phyloP scores from a whole-genome alignment of 1,140 invertebrate genomes.

The Lerema accius region DNA sequence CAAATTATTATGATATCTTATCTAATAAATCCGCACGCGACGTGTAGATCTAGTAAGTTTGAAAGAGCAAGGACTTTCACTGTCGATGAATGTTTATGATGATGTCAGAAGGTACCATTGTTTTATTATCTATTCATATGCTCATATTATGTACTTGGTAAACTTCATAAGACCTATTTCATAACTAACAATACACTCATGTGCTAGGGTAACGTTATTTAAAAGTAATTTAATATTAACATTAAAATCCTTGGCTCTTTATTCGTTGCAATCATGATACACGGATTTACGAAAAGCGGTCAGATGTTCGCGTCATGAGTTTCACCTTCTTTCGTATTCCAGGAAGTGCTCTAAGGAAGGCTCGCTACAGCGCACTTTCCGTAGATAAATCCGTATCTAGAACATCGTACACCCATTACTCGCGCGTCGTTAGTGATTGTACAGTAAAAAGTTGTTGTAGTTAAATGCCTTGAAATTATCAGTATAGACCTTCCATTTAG shows the following conservation, averaged over 20 bases:
- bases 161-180: too few relatives aligned
- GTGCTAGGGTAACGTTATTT: constrained; percentile 1
- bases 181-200: too few relatives aligned
- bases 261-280: constrained; percentile 48
- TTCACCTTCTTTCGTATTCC: constrained; percentile 70
- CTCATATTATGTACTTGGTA: constrained; percentile 23
- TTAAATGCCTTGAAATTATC: neutral
- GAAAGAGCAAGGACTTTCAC: constrained; percentile 60
- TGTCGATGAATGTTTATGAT: constrained; percentile 47
- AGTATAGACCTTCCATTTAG: neutral
- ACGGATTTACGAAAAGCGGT: constrained; percentile 51
- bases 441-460: neutral
- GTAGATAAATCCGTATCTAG: constrained; percentile 5
- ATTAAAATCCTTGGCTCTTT: constrained; percentile 38
- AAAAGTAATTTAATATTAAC: too few relatives aligned
- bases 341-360: constrained; percentile 44
- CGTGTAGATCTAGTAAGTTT: constrained; percentile 35
- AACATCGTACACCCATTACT: neutral
- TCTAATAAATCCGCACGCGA: constrained; percentile 52
- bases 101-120: constrained; percentile 46
- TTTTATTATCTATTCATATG: constrained; percentile 33
- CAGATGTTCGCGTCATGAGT: constrained; percentile 50
- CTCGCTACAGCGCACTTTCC: constrained; percentile 45
- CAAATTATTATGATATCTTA: too few relatives aligned
- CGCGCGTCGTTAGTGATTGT: neutral